Percentiles rank a stretch among this genome's conserved stretches.
Evolutionary conservation across 1,140 invertebrate species (phyloP).

Genomic region (Achroia grisella): DNA sequence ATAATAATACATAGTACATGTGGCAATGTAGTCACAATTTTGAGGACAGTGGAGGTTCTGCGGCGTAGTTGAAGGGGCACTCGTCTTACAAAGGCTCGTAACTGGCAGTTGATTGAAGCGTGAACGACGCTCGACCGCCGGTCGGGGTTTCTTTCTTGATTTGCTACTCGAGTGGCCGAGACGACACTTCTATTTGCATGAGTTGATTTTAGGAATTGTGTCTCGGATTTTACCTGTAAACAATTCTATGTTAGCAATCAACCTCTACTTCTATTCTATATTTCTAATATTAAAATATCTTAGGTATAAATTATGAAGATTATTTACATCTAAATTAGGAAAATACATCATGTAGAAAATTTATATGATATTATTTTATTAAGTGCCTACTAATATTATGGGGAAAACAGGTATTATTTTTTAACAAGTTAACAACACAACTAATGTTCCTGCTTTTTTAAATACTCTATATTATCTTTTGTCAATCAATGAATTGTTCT

Average conservation of each 20-base stretch:
- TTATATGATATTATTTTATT: too few species aligned
- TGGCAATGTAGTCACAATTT: constrained; percentile 21
- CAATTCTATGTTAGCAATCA: constrained; percentile 11
- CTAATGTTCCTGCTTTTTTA: too few species aligned
- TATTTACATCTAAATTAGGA: too few species aligned
- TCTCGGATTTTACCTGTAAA: constrained; percentile 18
- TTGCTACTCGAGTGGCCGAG: constrained; percentile 63
- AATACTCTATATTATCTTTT: too few species aligned
- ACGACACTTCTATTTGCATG: constrained; percentile 67
- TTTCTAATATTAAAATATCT: too few species aligned
- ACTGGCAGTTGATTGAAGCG: constrained; percentile 68
- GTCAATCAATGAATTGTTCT: too few species aligned
- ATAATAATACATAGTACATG: neutral
- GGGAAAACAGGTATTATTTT: too few species aligned
- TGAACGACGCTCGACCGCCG: constrained; percentile 62
- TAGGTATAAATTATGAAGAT: too few species aligned
- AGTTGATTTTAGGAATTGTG: constrained; percentile 37
- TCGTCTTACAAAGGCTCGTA: constrained; percentile 55
- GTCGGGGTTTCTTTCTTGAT: constrained; percentile 65
- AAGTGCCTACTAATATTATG: too few species aligned
- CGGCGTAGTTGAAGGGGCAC: constrained; percentile 36
- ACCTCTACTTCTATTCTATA: too few species aligned
- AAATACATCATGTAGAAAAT: too few species aligned
- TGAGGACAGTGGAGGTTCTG: constrained; percentile 29
- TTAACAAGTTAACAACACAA: too few species aligned